Evolutionary conservation across 2,113 vertebrate genomes (phyloP).

Genomic region (Urocynchramus pylzowi): DNA sequence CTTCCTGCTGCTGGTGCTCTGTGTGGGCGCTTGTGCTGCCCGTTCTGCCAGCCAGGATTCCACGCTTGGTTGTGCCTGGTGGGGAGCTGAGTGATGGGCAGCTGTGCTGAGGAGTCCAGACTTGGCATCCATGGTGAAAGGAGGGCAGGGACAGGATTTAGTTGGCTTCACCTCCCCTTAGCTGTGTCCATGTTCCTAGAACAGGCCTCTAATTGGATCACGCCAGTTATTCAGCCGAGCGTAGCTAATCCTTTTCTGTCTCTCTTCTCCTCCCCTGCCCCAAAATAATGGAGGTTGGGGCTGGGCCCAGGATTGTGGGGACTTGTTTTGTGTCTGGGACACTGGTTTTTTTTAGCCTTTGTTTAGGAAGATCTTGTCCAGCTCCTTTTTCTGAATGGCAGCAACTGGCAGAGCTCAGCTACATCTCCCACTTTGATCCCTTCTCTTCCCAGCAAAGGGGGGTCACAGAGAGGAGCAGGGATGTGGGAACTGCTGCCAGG

Average conservation of each 20-base stretch:
- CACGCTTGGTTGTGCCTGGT: neutral
- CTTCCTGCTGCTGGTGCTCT: neutral
- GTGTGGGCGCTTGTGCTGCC: neutral
- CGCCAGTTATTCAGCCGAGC: neutral
- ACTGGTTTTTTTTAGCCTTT: neutral
- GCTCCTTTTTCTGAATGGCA: neutral
- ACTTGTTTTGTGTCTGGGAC: neutral
- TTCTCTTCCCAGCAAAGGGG: neutral
- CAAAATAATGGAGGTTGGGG: neutral
- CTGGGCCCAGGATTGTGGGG: neutral
- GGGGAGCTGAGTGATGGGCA: conserved; percentile 21
- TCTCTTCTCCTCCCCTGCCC: neutral
- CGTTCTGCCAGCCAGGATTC: neutral
- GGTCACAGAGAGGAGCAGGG: neutral
- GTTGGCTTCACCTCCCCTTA: neutral
- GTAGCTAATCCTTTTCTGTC: neutral
- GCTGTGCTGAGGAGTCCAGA: conserved; percentile 18
- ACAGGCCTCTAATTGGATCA: conserved; percentile 39
- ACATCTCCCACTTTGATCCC: neutral
- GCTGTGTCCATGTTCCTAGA: neutral
- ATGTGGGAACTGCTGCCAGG: neutral
- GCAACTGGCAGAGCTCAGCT: neutral
- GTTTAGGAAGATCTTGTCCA: neutral
- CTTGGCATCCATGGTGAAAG: neutral
- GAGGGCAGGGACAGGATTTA: neutral